Base-by-base conservation (phyloP, 2,888 invertebrate species). In the Phaonia tiefii region DNA sequence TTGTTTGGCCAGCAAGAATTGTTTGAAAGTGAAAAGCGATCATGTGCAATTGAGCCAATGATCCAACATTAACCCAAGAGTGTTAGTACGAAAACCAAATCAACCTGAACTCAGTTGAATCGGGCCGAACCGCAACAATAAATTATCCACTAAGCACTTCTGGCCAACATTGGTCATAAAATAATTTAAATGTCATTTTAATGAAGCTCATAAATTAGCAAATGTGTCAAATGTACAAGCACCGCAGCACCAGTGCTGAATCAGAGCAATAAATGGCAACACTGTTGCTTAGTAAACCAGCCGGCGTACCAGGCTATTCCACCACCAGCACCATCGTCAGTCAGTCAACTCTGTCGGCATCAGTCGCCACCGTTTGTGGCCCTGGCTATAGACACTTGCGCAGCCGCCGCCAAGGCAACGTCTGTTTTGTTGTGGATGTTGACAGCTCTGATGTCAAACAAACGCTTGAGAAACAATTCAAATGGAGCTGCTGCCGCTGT, bases 131-230 rank as follows among this genome's bases (percentile, higher is more conserved):
- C 63, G 63, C 56, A 78, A 72, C 75, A 76, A 83, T 82, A 80
- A 80, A 82, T 82, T 79, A 82, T 82, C 71, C 80, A 76, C 76
- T 74, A 80, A 82, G 78, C 80, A 80, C 78, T 80, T 78, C 74
- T 82, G 75, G 80, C 73, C 79, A 81, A 72, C 73, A 77, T 70
- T 82, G 77, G 74, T 83, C 80, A 82, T 79, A 83, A 83, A 80
- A 80, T 79, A 81, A 82, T 83, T 84, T 80, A 84, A 84, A 84
- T 81, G 84, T 80, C 84, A 83, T 72, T 84, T 83, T 81, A 83
- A 84, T 83, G 84, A 84, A 83, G 78, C 81, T 80, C 83, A 83
- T 82, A 82, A 82, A 82, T 80, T 82, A 82, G 80, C 83, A 42
- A 79, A 82, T 82, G 80, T 78, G 83, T 80, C 81, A 77, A 81